These are phyloP conservation scores for Heliconius sara DNA, from an alignment of 2,888 invertebrate genomes.

Conservation along the genomic window DNA sequence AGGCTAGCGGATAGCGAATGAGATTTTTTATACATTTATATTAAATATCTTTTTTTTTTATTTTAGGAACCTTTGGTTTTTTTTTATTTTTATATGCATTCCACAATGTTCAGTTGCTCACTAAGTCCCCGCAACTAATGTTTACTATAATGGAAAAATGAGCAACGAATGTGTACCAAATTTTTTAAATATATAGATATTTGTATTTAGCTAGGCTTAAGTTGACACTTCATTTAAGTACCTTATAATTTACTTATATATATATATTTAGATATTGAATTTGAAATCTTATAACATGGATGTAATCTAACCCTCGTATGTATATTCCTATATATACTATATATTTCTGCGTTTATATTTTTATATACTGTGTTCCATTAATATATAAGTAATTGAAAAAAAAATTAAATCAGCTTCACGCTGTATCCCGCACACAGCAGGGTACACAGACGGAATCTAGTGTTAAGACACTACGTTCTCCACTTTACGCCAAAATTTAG, in stretches of 20 bases:
- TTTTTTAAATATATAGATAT: conserved; percentile 70
- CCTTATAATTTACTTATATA: conserved; percentile 52
- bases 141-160: conserved; percentile 56
- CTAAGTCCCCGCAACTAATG: conserved; percentile 51
- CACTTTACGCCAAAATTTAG: too few species aligned
- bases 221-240: conserved; percentile 65
- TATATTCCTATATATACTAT: conserved; percentile 26
- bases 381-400: conserved; percentile 22
- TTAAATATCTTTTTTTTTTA: conserved; percentile 49
- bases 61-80: conserved; percentile 25
- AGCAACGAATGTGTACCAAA: conserved; percentile 84
- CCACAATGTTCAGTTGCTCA: conserved; percentile 66
- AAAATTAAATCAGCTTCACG: too few species aligned
- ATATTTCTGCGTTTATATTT: conserved; percentile 33
- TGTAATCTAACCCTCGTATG: conserved; percentile 16
- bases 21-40: conserved; percentile 61
- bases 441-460: too few species aligned
- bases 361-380: conserved; percentile 39
- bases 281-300: conserved; percentile 28
- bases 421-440: too few species aligned
- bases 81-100: conserved; percentile 64
- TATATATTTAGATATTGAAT: conserved; percentile 30
- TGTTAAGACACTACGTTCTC: too few species aligned
- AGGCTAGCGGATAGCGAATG: conserved; percentile 49
- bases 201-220: conserved; percentile 76